Evolutionary conservation across 2,113 vertebrate species (phyloP), one percentile per base, ranked within the genome.

Genomic region (Rhabdornis inornatus): DNA sequence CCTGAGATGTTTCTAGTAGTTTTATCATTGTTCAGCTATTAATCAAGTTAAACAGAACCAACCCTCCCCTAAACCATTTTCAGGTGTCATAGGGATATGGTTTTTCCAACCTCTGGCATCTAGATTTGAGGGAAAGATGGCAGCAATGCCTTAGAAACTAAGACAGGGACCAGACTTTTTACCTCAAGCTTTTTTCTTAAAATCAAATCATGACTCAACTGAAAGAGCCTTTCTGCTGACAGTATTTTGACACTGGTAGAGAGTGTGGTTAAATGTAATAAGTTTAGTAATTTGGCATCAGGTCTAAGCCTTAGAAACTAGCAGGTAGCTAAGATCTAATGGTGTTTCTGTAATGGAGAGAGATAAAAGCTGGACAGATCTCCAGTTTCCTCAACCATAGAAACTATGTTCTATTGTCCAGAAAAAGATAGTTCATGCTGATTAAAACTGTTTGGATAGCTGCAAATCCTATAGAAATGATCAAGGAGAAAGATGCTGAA

Each of bases 211-310:
- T 27, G 21, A 60, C 84, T 87, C 70, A 86, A 27, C 57, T 84
- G 78, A 92, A 96, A 82, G 76, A 42, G 27, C 40, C 52, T 80
- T 96, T 95, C 95, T 96, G 61, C 78, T 92, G 91, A 78, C 64
- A 83, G 64, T n/a, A 80, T 71, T 90, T 76, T 39, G 13, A 83
- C 45, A 44, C 10, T 42, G 35, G 35, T 20, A n/a, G 18, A 12
- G 15, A 72, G 10, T 52, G 9, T 39, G 23, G 60, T 15, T 63
- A 45, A 87, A 74, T 76, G 42, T 15, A 65, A 14, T 28, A 19
- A 39, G 17, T 52, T 30, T n/a, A 52, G 14, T 87, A 5, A 56
- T 52, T 82, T 68, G 17, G 9, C 33, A 31, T 30, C 0, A 47
- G 7, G 39, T 87, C 44, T n/a, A 70, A 90, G 57, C 87, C 87